These are phyloP conservation scores for Scyliorhinus canicula DNA, from an alignment of 2,797 vertebrate species.

Conservation along the genomic window DNA sequence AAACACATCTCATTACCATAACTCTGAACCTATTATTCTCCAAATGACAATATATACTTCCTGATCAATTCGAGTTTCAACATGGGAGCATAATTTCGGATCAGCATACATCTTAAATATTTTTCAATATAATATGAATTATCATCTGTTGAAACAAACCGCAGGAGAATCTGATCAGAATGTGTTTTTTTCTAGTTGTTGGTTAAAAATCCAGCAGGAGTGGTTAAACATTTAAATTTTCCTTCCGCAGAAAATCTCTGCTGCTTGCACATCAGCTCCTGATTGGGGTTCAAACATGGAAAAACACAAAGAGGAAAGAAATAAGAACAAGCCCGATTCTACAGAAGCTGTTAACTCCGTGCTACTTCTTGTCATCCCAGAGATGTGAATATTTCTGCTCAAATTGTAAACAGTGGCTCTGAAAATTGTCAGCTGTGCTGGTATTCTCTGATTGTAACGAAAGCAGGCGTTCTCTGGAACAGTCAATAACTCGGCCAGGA, in stretches of 20 bases:
- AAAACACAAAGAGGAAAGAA: constrained; percentile 66
- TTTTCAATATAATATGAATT: not conserved
- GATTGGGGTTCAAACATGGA: constrained; percentile 82
- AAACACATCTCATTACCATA: too few species aligned
- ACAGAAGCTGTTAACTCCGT: constrained; percentile 40
- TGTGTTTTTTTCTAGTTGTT: not conserved
- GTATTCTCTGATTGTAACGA: too few species aligned
- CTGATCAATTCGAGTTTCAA: not conserved
- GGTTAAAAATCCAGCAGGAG: too few species aligned
- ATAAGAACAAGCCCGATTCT: constrained; percentile 53
- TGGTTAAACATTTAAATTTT: constrained; percentile 20
- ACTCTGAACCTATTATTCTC: not conserved
- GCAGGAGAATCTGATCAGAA: not conserved
- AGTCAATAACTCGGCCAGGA: too few species aligned
- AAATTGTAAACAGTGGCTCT: too few species aligned
- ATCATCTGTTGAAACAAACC: not conserved
- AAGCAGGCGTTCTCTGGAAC: too few species aligned
- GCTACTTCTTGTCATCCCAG: not conserved
- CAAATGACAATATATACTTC: not conserved
- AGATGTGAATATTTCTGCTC: not conserved
- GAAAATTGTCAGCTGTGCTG: too few species aligned
- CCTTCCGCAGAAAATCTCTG: constrained; percentile 65
- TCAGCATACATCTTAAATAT: not conserved
- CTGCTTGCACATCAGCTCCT: constrained; percentile 62
- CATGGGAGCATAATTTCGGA: not conserved